Percentiles rank a stretch among this genome's conserved stretches.
These are phyloP conservation scores for Candoia aspera DNA, from an alignment of 2,113 vertebrate species.

Conservation along the genomic window DNA sequence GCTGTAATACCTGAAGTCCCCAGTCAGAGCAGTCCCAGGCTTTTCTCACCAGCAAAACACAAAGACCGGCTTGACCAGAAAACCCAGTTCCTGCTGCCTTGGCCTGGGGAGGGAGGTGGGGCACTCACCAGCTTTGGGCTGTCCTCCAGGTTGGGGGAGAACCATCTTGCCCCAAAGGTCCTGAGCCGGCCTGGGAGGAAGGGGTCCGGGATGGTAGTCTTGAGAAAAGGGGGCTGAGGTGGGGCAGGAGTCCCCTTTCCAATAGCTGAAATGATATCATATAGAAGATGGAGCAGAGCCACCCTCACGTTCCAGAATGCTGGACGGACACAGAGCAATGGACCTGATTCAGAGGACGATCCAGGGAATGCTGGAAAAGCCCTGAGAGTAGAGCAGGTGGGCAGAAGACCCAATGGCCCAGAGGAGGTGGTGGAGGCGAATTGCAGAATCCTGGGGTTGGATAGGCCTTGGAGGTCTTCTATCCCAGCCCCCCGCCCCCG, in stretches of 20 bases:
- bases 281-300: background rate
- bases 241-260: background rate
- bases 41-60: background rate
- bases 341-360: no score
- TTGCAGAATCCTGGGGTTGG: background rate
- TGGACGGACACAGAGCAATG: no score
- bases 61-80: background rate
- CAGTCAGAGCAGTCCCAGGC: background rate
- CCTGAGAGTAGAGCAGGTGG: background rate
- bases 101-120: background rate
- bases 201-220: background rate
- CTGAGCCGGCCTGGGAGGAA: background rate
- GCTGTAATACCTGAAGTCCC: no score
- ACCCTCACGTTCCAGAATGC: background rate
- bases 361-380: no score
- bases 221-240: background rate
- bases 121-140: background rate
- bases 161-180: background rate
- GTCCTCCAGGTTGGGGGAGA: background rate
- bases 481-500: background rate
- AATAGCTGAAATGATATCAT: background rate
- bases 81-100: background rate
- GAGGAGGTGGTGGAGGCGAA: background rate
- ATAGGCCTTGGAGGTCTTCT: background rate
- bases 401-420: background rate